These are phyloP conservation scores for Siphlonurus alternatus DNA, from an alignment of 2,888 invertebrate species.

Conservation along the genomic window DNA sequence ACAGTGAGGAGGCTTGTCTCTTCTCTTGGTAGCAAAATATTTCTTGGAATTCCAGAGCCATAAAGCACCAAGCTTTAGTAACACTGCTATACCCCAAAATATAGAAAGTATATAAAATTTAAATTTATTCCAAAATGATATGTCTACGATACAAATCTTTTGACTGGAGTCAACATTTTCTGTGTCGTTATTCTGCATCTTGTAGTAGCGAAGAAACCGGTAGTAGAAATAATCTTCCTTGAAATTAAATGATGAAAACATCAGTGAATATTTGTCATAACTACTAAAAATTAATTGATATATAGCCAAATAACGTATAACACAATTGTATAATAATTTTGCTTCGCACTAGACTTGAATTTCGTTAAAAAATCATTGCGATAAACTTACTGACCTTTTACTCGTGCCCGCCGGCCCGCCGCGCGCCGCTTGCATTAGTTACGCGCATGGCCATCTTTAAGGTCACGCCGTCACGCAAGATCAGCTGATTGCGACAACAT, in stretches of 20 bases:
- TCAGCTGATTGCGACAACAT: background rate
- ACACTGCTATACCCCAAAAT: background rate
- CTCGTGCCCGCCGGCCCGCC: background rate
- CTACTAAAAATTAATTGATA: no score
- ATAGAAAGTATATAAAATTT: slow-evolving; percentile 4
- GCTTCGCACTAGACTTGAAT: background rate
- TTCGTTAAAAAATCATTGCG: background rate
- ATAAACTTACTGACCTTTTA: background rate
- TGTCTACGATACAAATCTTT: background rate
- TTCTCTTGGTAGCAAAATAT: slow-evolving; percentile 26
- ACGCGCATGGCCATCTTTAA: background rate
- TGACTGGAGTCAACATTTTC: background rate
- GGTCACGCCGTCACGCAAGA: background rate
- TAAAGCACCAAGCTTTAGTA: background rate
- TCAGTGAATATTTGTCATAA: no score
- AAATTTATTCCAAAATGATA: slow-evolving; percentile 4
- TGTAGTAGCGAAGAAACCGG: background rate
- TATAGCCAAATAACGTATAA: no score
- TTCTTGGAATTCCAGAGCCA: slow-evolving; percentile 22
- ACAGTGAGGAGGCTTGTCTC: slow-evolving; percentile 41
- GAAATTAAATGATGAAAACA: background rate
- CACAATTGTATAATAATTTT: no score
- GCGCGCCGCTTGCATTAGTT: background rate
- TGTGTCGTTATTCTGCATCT: background rate
- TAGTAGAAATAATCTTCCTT: background rate